Conservation (phyloP, 2,888 invertebrate species). For the Zaprionus lineosus region DNA sequence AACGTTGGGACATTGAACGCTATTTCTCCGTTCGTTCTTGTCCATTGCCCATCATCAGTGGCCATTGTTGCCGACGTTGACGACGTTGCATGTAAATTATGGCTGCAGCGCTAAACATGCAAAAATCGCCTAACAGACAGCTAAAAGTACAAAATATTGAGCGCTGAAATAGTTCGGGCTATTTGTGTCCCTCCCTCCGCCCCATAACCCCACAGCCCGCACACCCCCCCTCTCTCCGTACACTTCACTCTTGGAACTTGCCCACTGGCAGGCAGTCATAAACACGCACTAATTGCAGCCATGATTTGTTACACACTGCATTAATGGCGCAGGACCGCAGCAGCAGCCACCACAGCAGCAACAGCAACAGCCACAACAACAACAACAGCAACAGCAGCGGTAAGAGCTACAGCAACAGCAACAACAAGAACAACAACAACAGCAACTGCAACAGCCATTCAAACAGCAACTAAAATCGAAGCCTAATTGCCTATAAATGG, state of each 20-base stretch:
- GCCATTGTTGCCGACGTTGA: slow-evolving; percentile 20
- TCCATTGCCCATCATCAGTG: slow-evolving; percentile 36
- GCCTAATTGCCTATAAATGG: slow-evolving; percentile 78
- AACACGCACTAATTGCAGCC: slow-evolving; percentile 79
- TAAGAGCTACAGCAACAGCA: slow-evolving; percentile 23
- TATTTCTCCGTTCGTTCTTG: too few relatives aligned
- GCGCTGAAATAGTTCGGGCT: slow-evolving; percentile 62
- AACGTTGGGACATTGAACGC: too few relatives aligned
- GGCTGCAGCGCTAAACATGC: slow-evolving; percentile 55
- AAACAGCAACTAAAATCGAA: slow-evolving; percentile 65
- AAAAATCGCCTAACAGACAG: slow-evolving; percentile 43
- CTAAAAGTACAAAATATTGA: slow-evolving; percentile 61
- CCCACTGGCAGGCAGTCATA: slow-evolving; percentile 68
- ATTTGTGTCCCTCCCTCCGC: slow-evolving; percentile 11
- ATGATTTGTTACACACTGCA: slow-evolving; percentile 76
- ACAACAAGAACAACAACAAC: slow-evolving; percentile 21
- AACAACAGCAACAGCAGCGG: slow-evolving; percentile 19
- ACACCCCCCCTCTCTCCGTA: not conserved
- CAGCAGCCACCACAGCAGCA: slow-evolving; percentile 39
- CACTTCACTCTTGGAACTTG: too few relatives aligned
- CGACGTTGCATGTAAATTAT: slow-evolving; percentile 69
- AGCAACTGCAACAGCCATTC: slow-evolving; percentile 40
- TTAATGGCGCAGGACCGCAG: slow-evolving; percentile 71
- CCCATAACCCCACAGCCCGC: not conserved
- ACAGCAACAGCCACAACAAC: slow-evolving; percentile 43